Evolutionary conservation across 2,113 vertebrate genomes (phyloP), one percentile per base, ranked within the genome.

Genomic region (Anolis carolinensis): DNA sequence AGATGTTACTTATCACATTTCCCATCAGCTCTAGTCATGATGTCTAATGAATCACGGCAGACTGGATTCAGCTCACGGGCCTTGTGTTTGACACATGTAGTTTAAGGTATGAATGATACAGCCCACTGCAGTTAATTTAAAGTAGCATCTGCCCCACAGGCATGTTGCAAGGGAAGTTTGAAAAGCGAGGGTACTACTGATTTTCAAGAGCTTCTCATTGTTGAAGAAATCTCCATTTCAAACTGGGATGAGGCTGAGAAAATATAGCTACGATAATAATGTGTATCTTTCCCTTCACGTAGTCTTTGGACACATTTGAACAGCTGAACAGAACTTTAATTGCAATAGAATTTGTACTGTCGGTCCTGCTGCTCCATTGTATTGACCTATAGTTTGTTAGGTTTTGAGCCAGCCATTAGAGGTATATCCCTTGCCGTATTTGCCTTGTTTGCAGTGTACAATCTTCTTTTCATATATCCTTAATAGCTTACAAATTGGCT

Each of bases 401-500:
- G 25, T 27, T 48, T 75, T 34, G 32, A 63, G 23, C 32, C 77
- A 34, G 39, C 20, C 27, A 13, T 81, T 81, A 39, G 10, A 16
- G 9, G n/a, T 27, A 27, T 44, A 34, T 52, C 34, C 30, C 68
- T 9, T 82, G 7, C 9, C 32, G 7, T 18, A n/a, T 14, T 81
- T 48, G 30, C 27, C 13, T 48, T 52, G 67, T 32, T 68, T 68
- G 65, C 5, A n/a, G 30, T 68, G 25, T 44, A 65, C 4, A 5
- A 68, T 34, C n/a, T 91, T 91, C 87, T 73, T 82, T 75, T 86
- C 79, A 52, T 59, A 85, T 65, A 73, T 87, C 50, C n/a, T 91
- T 59, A 84, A 34, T 59, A 34, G 36, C 52, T 67, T 85, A 84
- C 74, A 67, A 89, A 82, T 2, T 9, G 27, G 62, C 20, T 25